Evolutionary conservation across 1,140 invertebrate genomes (phyloP), one percentile per base, ranked within the genome.

Genomic region (Heterodera schachtii): DNA sequence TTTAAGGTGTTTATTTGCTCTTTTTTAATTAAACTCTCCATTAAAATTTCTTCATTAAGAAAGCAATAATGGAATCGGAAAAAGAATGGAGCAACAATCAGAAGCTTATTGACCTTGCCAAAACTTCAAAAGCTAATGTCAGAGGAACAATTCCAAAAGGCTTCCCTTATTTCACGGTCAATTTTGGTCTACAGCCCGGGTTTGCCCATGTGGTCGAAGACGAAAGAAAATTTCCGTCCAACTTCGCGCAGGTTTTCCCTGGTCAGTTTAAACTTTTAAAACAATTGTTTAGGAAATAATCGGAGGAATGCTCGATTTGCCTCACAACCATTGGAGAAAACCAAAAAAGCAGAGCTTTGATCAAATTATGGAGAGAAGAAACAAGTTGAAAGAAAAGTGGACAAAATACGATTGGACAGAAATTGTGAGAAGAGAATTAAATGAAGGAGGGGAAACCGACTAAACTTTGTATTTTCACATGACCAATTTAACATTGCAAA

Each of bases 141-240:
- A 66, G 66, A 60, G 85, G 87, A 41, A 81, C 91, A 90, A 84
- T 98, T 80, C 97, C 96, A 9, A 97, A 96, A 91, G 95, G 95
- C 6, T 93, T 98, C 77, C 94, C 96, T 1, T 98, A 98, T 90
- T 97, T 98, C 91, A 93, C 93, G 91, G 94, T 98, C 1, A 93
- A 95, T 90, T 98, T 98, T 92, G 96, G 95, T 47, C 79, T 90
- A 8, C 93, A 95, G 74, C 92, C 93, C 66, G 97, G 97, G 3
- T 98, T 94, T 92, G 96, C 95, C 77, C 96, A 98, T 91, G 94
- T 98, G 0, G 96, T 98, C 87, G 97, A 98, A 91, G 95, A 98
- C 91, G 94, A 96, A 90, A 91, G 93, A 80, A 88, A 93, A 46
- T 98, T 98, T 91, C 94, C 96, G 0, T 91, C 88, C 66, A 94